Evolutionary conservation across 1,140 invertebrate genomes (phyloP), one percentile per base, ranked within the genome.

Genomic region (Procambarus virginalis): DNA sequence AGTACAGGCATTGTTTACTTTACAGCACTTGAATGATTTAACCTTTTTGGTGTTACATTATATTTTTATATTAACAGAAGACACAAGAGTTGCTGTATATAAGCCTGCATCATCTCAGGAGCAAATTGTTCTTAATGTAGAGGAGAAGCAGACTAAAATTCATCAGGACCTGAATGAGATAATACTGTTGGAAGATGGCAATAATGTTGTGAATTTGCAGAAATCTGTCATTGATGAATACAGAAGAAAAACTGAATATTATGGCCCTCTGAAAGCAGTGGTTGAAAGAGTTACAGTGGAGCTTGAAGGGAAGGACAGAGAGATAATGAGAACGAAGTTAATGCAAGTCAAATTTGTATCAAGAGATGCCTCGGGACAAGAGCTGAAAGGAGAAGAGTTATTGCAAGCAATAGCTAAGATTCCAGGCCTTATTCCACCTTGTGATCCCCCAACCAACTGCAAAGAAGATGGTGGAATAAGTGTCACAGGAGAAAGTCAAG

Each of bases 151-250:
- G 3, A 8, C 45, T 3, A 80, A 46, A 46, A 12, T 34, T 1
- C 45, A 14, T 10, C 9, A 51, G 12, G 68, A 55, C 45, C 22
- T 17, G 5, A 75, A 70, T 46, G 77, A 79, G 10, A 64, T 75
- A 14, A 70, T 87, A 6, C 2, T 70, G 14, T 9, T 87, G 9
- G 78, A 81, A 8, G 77, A 87, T 34, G 86, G 86, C 5, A 77
- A 80, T n/a, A 81, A 51, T 81, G 10, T 79, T 12, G 76, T 80
- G 14, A 49, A 64, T 12, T 51, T 87, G 48, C 58, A 80, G 22
- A 80, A 73, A 45, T 87, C 86, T 2, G 86, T 87, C 3, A 60
- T 87, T 22, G 78, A 70, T 22, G 76, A 87, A 22, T 87, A 87
- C 78, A 77, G 86, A 8, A 60, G 48, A n/a, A 80, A 79, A 17